Percentiles rank a stretch among this genome's conserved stretches.
These are phyloP conservation scores for Orgyia antiqua DNA, from an alignment of 2,888 invertebrate genomes.

Conservation along the genomic window DNA sequence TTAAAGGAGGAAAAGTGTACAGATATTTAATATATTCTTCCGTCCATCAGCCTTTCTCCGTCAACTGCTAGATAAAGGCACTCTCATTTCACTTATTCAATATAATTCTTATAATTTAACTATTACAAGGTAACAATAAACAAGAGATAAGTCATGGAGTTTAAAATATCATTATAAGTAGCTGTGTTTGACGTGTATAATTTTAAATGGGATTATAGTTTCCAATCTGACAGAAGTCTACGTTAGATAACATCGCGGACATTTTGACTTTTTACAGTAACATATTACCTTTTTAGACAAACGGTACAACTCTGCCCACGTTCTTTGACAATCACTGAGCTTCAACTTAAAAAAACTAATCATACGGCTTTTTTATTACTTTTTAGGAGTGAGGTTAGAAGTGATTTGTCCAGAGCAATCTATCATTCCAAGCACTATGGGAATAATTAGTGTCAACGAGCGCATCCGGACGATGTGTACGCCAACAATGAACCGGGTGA, in stretches of 20 bases:
- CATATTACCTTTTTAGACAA: slow-evolving; percentile 58
- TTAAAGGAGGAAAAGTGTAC: no score
- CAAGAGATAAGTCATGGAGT: slow-evolving; percentile 23
- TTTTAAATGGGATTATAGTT: slow-evolving; percentile 51
- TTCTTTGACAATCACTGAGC: slow-evolving; percentile 53
- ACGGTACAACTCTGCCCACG: slow-evolving; percentile 52
- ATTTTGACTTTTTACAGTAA: slow-evolving; percentile 46
- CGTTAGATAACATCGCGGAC: slow-evolving; percentile 45
- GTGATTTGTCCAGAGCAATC: slow-evolving; percentile 76
- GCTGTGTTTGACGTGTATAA: slow-evolving; percentile 30
- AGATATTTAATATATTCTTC: no score
- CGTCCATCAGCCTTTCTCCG: no score
- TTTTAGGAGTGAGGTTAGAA: slow-evolving; percentile 57
- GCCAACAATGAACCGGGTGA: slow-evolving; percentile 70
- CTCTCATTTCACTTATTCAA: slow-evolving; percentile 4
- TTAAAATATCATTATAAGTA: slow-evolving; percentile 21
- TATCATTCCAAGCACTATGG: slow-evolving; percentile 74
- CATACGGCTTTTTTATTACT: slow-evolving; percentile 65
- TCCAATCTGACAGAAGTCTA: slow-evolving; percentile 55
- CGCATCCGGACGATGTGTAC: slow-evolving; percentile 68
- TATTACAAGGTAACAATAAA: slow-evolving; percentile 23
- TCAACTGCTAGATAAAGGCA: no score
- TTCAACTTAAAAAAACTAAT: slow-evolving; percentile 57
- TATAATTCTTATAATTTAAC: slow-evolving; percentile 7
- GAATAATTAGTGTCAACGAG: slow-evolving; percentile 76